A percentile compares a stretch with the other conserved stretches of the same genome.
phyloP scores from a whole-genome alignment of 2,113 vertebrate species.

The Hiodon tergisus region DNA sequence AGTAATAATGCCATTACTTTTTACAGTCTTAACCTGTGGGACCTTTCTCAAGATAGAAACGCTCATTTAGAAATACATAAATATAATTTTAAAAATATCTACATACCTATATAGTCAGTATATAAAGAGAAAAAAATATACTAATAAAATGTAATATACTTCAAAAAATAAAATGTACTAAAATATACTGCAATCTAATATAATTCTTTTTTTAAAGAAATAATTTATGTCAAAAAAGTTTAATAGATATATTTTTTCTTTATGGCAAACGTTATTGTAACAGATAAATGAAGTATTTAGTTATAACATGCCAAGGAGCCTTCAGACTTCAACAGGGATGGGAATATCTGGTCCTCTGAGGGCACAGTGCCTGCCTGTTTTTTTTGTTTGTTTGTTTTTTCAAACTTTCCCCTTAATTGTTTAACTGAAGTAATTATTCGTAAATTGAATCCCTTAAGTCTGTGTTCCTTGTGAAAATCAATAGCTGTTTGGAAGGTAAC shows the following conservation, averaged over 20 bases:
- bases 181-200: conserved; percentile 7
- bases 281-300: not conserved
- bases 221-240: not conserved
- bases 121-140: not conserved
- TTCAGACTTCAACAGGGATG: too few relatives aligned
- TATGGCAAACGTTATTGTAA: conserved; percentile 19
- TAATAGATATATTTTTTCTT: not conserved
- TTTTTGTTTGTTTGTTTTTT: too few relatives aligned
- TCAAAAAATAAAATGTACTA: conserved; percentile 1
- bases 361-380: too few relatives aligned
- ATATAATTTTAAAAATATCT: not conserved
- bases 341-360: too few relatives aligned
- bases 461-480: too few relatives aligned
- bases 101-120: not conserved
- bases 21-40: not conserved
- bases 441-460: too few relatives aligned
- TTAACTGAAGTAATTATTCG: too few relatives aligned
- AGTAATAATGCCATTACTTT: not conserved
- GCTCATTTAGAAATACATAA: conserved; percentile 6
- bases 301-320: not conserved
- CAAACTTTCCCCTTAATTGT: too few relatives aligned
- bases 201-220: not conserved
- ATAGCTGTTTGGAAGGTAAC: too few relatives aligned
- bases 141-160: too few relatives aligned
- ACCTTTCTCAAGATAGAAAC: not conserved